phyloP scores from a whole-genome alignment of 2,888 invertebrate genomes.

The Nemotelus nigrinus region DNA sequence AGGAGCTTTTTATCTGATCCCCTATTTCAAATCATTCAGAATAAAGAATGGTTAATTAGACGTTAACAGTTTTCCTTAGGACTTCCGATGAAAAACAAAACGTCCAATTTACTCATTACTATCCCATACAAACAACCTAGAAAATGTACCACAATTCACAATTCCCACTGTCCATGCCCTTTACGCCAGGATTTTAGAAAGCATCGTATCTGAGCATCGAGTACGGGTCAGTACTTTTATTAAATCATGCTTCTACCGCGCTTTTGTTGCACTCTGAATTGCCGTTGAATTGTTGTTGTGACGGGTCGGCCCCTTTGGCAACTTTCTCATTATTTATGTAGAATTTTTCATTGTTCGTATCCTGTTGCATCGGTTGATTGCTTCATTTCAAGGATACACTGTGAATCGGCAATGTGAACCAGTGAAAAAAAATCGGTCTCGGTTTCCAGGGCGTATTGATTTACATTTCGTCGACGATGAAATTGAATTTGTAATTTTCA shows the following conservation, averaged over 20 bases:
- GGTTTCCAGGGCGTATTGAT: constrained; percentile 18
- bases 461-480: constrained; percentile 20
- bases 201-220: not conserved
- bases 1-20: not conserved
- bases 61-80: too few relatives aligned
- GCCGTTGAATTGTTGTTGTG: not conserved
- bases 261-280: not conserved
- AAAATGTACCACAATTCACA: too few relatives aligned
- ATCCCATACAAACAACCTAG: too few relatives aligned
- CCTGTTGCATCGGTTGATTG: constrained; percentile 47
- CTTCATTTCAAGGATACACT: not conserved
- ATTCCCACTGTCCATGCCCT: too few relatives aligned
- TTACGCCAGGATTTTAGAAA: constrained; percentile 5
- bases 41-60: too few relatives aligned
- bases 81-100: too few relatives aligned
- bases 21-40: too few relatives aligned
- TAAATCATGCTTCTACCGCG: not conserved
- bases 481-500: constrained; percentile 40
- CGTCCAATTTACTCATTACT: too few relatives aligned
- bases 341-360: constrained; percentile 45
- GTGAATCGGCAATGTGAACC: not conserved
- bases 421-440: not conserved
- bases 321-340: constrained; percentile 48
- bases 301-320: constrained; percentile 37
- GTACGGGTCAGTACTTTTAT: constrained; percentile 2